Evolutionary conservation across 2,113 vertebrate species (phyloP).

Genomic region (Pandion haliaetus): DNA sequence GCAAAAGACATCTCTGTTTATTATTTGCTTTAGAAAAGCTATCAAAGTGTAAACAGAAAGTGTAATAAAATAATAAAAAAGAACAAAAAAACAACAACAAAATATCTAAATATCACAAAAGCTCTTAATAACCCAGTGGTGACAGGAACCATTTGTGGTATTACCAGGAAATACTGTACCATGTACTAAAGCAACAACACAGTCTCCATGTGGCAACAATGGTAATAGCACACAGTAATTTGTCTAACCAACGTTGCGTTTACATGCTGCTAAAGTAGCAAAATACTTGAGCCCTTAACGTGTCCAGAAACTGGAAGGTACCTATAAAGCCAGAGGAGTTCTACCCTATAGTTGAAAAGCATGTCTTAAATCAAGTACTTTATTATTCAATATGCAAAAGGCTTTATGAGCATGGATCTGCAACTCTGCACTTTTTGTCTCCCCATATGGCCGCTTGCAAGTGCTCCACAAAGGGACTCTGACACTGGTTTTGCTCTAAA

Average conservation of each 20-base stretch:
- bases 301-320: background rate
- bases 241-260: background rate
- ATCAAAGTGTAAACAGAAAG: constrained; percentile 21
- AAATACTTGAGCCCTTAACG: background rate
- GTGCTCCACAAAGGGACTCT: background rate
- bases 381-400: background rate
- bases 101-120: background rate
- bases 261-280: background rate
- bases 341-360: background rate
- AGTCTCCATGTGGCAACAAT: background rate
- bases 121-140: background rate
- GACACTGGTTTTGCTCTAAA: background rate
- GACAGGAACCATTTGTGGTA: background rate
- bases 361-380: background rate
- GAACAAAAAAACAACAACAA: rapidly evolving
- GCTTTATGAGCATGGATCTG: background rate
- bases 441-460: background rate
- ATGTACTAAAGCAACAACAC: background rate
- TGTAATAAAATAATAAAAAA: background rate
- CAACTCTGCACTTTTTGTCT: background rate
- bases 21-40: constrained; percentile 34
- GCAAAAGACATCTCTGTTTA: constrained; percentile 27
- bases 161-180: background rate
- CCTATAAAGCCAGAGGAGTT: background rate
- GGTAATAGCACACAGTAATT: background rate